Evolutionary conservation across 2,113 vertebrate genomes (phyloP), one percentile per base, ranked within the genome.

Genomic region (Brachionichthys hirsutus): DNA sequence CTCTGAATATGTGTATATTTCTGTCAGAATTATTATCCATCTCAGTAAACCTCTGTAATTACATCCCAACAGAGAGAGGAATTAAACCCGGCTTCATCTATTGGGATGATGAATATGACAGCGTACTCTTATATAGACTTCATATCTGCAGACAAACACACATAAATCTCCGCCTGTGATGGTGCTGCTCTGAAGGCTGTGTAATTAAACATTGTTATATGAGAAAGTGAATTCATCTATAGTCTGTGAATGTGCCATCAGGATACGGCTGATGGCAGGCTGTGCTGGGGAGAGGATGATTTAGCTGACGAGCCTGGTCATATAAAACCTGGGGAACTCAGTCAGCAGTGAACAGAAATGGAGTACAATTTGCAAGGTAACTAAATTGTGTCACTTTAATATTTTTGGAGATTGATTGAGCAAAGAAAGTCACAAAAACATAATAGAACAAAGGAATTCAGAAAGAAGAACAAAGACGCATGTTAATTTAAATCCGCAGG

Each of bases 141-240:
- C 83, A 87, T 85, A 80, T 88, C 80, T 84, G 83, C 86, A 85
- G 87, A 84, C 83, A 84, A 85, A 87, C 85, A 85, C 67, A 65
- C 75, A 87, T 84, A 86, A 86, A 85, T 85, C 80, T 82, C 63
- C 45, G 77, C 73, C 70, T 62, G 73, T 84, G 85, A 86, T 81
- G 75, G 82, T 35, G 70, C 78, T 69, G 82, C 80, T 84, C 85
- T 81, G 84, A 89, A 83, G 80, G 82, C 82, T 81, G 81, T 83
- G 82, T 86, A 89, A 89, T 89, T 87, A 89, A 87, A 87, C 84
- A 84, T 85, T 86, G 84, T 87, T 86, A 87, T 85, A 80, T 77
- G 80, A 81, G 79, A 82, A 79, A 85, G 79, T 84, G 81, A 86
- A 89, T 86, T 75, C 84, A 84, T 86, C 82, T 73, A 76, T 78